Evolutionary conservation across 1,140 invertebrate genomes (phyloP).

Genomic region (Conopomorpha cramerella): DNA sequence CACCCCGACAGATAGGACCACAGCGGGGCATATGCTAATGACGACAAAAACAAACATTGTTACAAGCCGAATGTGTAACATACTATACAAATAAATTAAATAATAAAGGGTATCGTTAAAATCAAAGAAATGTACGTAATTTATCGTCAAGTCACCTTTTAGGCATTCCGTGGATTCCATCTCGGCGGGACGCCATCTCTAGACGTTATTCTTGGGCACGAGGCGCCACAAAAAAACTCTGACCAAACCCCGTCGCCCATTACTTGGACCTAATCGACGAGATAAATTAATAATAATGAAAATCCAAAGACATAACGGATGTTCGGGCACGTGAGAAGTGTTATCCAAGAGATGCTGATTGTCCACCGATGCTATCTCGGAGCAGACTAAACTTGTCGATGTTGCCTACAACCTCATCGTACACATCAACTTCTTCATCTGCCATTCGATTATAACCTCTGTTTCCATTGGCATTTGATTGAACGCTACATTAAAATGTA

Average conservation of each 20-base stretch:
- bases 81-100: constrained; percentile 5
- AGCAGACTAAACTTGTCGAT: no score
- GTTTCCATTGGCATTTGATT: no score
- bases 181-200: constrained; percentile 20
- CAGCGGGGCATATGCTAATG: constrained; percentile 47
- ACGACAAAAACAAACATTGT: constrained; percentile 54
- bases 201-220: background rate
- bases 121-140: constrained; percentile 9
- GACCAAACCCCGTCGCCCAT: constrained; percentile 3
- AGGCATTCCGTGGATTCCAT: constrained; percentile 12
- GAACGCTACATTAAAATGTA: no score
- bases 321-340: no score
- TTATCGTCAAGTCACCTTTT: constrained; percentile 29
- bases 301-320: constrained; percentile 12
- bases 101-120: constrained; percentile 6
- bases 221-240: constrained; percentile 3
- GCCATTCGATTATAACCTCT: no score
- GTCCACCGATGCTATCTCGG: no score
- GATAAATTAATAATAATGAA: constrained; percentile 39
- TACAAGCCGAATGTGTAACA: constrained; percentile 17
- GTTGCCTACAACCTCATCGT: no score
- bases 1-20: constrained; percentile 22
- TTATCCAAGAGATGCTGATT: no score
- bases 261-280: constrained; percentile 27
- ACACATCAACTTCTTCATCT: no score